Evolutionary conservation across 2,888 invertebrate genomes (phyloP).

Genomic region (Teinopalpus imperialis): DNA sequence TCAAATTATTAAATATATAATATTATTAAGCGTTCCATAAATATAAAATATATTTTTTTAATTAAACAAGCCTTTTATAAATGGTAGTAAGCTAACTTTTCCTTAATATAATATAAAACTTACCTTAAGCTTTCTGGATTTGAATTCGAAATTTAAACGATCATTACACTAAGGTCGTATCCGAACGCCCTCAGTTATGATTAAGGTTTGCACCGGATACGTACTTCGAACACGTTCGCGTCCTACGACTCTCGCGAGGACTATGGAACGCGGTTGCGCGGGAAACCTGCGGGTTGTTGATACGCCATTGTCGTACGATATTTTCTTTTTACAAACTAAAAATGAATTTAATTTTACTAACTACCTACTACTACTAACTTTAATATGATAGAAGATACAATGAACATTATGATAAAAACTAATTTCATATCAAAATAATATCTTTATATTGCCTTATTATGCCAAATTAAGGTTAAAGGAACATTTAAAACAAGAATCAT

Average conservation of each 20-base stretch:
- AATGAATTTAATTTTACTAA: neutral
- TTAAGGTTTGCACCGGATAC: neutral
- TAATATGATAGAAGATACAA: neutral
- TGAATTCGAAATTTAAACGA: neutral
- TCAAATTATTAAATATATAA: too few relatives aligned
- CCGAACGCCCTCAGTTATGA: slow-evolving; percentile 3
- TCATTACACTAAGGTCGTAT: slow-evolving; percentile 11
- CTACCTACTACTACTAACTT: neutral
- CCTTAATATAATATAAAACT: slow-evolving; percentile 6
- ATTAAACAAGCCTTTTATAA: too few relatives aligned
- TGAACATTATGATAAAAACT: too few relatives aligned
- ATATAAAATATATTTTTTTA: too few relatives aligned
- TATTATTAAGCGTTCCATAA: too few relatives aligned
- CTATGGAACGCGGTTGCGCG: slow-evolving; percentile 24
- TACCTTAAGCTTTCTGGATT: slow-evolving; percentile 3
- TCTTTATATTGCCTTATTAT: too few relatives aligned
- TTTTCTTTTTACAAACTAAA: neutral
- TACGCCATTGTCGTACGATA: slow-evolving; percentile 10
- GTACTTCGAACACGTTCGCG: slow-evolving; percentile 11
- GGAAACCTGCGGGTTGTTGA: slow-evolving; percentile 17
- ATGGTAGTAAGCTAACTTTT: too few relatives aligned
- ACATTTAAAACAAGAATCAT: too few relatives aligned
- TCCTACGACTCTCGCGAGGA: slow-evolving; percentile 10
- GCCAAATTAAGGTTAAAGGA: too few relatives aligned
- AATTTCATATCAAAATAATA: too few relatives aligned